Percentiles rank a stretch among this genome's conserved stretches.
phyloP scores from a whole-genome alignment of 2,113 vertebrate genomes.

The Chaetodon auriga region DNA sequence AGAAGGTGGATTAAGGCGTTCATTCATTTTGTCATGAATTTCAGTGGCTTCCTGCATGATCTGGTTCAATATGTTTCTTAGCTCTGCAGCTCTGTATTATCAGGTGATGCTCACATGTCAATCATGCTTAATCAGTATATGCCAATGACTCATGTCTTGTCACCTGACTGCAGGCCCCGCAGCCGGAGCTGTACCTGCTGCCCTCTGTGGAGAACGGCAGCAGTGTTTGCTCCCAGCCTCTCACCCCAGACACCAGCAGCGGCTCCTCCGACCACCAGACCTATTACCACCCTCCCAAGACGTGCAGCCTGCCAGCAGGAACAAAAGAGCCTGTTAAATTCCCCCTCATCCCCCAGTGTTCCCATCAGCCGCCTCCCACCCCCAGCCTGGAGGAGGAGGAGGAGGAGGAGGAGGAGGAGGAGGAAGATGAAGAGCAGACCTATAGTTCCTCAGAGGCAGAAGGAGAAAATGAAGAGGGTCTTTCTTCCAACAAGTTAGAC shows the following conservation, averaged over 20 bases:
- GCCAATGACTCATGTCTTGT: not conserved
- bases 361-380: conserved; percentile 74
- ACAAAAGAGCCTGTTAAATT: conserved; percentile 80
- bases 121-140: not conserved
- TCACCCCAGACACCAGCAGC: conserved; percentile 78
- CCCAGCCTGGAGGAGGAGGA: conserved; percentile 63
- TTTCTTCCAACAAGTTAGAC: conserved; percentile 44
- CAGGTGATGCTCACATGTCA: not conserved
- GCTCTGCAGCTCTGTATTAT: not conserved
- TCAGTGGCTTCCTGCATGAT: not conserved
- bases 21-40: not conserved
- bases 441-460: conserved; percentile 73
- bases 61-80: too few relatives aligned
- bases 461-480: conserved; percentile 51
- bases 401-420: conserved; percentile 51
- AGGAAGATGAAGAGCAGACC: conserved; percentile 65
- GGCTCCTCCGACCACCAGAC: conserved; percentile 68
- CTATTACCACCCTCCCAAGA: conserved; percentile 64
- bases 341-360: conserved; percentile 75
- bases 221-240: conserved; percentile 81
- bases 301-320: conserved; percentile 64
- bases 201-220: conserved; percentile 81
- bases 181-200: conserved; percentile 94
- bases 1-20: not conserved
- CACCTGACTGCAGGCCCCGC: conserved; percentile 84